Evolutionary conservation across 2,888 invertebrate genomes (phyloP).

Genomic region (Dasypogon diadema): DNA sequence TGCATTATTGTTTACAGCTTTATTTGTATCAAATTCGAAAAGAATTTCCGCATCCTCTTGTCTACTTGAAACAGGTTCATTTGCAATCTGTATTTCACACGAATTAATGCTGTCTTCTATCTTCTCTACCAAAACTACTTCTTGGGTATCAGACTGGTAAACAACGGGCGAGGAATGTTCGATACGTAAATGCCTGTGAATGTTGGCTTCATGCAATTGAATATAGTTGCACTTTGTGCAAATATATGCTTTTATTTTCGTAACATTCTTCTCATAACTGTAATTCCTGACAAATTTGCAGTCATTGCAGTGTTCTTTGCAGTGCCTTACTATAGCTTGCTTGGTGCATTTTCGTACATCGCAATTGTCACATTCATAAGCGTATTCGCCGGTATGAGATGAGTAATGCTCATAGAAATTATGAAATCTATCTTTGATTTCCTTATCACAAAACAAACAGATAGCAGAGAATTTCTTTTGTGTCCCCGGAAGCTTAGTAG

Average conservation of each 20-base stretch:
- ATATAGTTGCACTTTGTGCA: slow-evolving; percentile 36
- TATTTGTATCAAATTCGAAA: neutral
- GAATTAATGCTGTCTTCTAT: neutral
- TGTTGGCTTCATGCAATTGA: slow-evolving; percentile 15
- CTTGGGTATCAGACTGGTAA: neutral
- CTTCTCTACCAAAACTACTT: slow-evolving; percentile 7
- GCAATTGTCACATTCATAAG: slow-evolving; percentile 21
- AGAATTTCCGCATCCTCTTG: neutral
- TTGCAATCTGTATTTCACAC: neutral
- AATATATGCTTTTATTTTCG: slow-evolving; percentile 1
- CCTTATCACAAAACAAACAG: slow-evolving; percentile 20
- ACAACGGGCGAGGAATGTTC: neutral
- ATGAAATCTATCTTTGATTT: neutral
- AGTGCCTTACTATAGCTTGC: neutral
- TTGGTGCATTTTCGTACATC: neutral
- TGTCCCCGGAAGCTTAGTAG: neutral
- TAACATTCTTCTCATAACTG: slow-evolving; percentile 2
- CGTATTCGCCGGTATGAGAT: slow-evolving; percentile 36
- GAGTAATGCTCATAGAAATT: slow-evolving; percentile 32
- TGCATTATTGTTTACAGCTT: neutral
- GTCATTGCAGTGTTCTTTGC: neutral
- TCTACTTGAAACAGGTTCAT: slow-evolving; percentile 6
- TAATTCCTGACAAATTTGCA: neutral
- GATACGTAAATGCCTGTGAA: neutral
- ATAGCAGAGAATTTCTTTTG: neutral